phyloP scores from a whole-genome alignment of 92 coral and sea anemone species.

The Epizoanthus rinbou region DNA sequence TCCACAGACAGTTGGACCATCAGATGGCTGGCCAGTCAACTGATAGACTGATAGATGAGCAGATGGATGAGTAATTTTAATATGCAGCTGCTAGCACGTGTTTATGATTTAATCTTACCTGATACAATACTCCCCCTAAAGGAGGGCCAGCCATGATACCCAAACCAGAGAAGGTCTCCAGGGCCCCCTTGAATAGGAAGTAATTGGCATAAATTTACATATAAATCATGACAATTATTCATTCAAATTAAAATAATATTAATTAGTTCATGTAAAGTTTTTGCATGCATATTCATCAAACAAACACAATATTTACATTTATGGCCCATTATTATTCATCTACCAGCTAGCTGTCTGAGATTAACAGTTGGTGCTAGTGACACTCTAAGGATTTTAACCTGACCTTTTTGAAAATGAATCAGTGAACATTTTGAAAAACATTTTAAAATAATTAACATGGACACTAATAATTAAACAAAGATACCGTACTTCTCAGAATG shows the following conservation, averaged over 20 bases:
- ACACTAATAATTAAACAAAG: too few species aligned
- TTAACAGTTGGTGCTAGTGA: not conserved
- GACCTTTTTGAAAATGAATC: not conserved
- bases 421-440: too few species aligned
- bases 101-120: conserved; percentile 55
- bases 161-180: conserved; percentile 92
- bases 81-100: not conserved
- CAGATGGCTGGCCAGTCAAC: too few species aligned
- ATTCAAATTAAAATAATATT: not conserved
- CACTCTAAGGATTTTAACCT: not conserved
- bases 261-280: not conserved
- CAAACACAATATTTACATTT: not conserved
- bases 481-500: not conserved
- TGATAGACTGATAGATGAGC: too few species aligned
- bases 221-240: not conserved
- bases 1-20: too few species aligned
- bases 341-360: too few species aligned
- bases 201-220: not conserved
- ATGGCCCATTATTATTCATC: not conserved
- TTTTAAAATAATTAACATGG: too few species aligned
- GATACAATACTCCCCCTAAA: conserved; percentile 85
- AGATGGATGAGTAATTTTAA: too few species aligned
- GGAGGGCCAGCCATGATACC: conserved; percentile 98
- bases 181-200: conserved; percentile 67
- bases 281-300: too few species aligned